Evolutionary conservation across 2,113 vertebrate genomes (phyloP).

Genomic region (Corydoras sp.): DNA sequence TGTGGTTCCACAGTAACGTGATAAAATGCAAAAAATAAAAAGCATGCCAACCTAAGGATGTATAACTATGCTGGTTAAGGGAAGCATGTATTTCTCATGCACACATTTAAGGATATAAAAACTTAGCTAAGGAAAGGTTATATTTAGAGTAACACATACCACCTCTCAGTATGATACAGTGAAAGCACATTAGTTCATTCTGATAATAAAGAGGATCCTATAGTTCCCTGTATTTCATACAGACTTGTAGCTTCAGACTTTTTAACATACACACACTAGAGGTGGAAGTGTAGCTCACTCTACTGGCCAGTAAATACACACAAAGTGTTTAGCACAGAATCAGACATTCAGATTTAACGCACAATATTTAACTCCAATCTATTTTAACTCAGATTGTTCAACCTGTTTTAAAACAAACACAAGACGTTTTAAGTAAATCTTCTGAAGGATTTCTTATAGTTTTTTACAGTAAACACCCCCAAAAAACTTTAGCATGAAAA

Average conservation of each 20-base stretch:
- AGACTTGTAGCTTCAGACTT: not conserved
- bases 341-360: no score
- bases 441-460: no score
- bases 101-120: not conserved
- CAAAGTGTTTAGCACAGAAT: not conserved
- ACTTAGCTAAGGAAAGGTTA: not conserved
- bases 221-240: not conserved
- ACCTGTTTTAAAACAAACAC: no score
- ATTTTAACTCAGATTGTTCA: no score
- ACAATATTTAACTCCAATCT: no score
- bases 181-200: constrained; percentile 6
- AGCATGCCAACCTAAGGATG: not conserved
- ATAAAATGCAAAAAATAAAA: not conserved
- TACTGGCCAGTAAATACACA: constrained; percentile 24
- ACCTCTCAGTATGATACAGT: not conserved
- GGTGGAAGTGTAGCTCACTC: constrained; percentile 37
- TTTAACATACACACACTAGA: not conserved
- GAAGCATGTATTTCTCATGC: not conserved
- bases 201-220: constrained; percentile 1
- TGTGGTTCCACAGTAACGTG: not conserved
- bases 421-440: no score
- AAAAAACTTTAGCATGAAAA: no score
- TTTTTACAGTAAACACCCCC: no score
- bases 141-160: not conserved
- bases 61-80: not conserved